These are phyloP conservation scores for Pteropus rufus DNA, from an alignment of 2,797 vertebrate genomes.

Conservation along the genomic window DNA sequence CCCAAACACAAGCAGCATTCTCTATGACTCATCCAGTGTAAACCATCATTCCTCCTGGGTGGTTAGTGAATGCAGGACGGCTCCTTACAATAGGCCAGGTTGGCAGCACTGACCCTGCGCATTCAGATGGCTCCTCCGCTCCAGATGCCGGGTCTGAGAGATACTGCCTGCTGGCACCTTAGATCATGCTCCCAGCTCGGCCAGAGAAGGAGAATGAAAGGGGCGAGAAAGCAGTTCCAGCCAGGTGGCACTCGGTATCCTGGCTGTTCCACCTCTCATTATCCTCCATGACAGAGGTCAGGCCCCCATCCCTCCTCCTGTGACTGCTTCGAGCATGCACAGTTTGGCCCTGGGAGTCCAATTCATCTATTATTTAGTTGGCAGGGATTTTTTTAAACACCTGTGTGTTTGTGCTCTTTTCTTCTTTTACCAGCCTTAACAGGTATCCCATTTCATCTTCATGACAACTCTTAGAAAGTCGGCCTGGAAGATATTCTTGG, in stretches of 20 bases:
- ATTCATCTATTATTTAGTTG: not conserved
- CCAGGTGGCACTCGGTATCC: not conserved
- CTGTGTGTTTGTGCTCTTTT: not conserved
- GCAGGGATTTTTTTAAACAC: not conserved
- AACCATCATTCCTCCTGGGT: not conserved
- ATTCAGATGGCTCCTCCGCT: not conserved
- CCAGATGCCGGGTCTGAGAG: not conserved
- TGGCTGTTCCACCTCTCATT: not conserved
- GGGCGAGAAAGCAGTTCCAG: not conserved
- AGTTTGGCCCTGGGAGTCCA: not conserved
- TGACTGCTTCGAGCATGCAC: not conserved
- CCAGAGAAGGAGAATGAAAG: not conserved
- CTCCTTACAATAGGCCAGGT: not conserved
- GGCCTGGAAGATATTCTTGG: not conserved
- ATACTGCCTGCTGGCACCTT: not conserved
- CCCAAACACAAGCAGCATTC: not conserved
- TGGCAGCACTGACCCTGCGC: not conserved
- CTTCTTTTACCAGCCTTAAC: not conserved
- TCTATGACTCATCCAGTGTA: not conserved
- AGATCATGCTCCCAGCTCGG: not conserved
- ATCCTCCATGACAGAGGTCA: not conserved
- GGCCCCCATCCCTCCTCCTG: not conserved
- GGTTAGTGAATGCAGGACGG: not conserved
- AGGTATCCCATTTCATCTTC: not conserved
- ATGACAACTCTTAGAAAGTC: not conserved